These are phyloP conservation scores for Microtus agrestis DNA, from an alignment of 2,797 vertebrate species.

Conservation along the genomic window DNA sequence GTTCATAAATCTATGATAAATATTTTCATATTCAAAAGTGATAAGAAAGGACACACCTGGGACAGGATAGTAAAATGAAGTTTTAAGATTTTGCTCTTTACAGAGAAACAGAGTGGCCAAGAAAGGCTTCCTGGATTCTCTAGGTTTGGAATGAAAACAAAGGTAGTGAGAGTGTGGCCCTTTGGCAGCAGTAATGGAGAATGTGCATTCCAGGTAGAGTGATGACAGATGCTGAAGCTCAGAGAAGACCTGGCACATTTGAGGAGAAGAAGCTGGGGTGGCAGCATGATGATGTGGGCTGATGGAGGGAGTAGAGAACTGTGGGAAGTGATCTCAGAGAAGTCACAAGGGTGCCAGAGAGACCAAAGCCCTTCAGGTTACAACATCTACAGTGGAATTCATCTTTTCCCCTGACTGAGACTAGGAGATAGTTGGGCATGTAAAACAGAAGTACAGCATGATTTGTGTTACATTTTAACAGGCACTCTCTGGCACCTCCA, in stretches of 20 bases:
- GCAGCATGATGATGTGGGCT: too few relatives aligned
- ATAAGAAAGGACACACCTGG: background rate
- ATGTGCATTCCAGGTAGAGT: background rate
- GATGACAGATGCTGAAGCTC: background rate
- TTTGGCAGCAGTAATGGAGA: background rate
- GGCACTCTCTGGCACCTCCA: background rate
- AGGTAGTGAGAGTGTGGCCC: background rate
- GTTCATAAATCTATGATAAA: background rate
- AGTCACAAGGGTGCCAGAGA: background rate
- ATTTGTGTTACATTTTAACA: background rate
- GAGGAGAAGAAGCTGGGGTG: too few relatives aligned
- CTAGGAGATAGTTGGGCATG: too few relatives aligned
- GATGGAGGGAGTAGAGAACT: background rate
- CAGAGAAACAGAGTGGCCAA: background rate
- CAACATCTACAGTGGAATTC: background rate
- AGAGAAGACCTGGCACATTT: too few relatives aligned
- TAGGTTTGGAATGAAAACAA: background rate
- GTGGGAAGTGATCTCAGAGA: background rate
- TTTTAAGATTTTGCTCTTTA: too few relatives aligned
- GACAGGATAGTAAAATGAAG: too few relatives aligned
- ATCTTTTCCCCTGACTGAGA: background rate
- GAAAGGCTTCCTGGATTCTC: background rate
- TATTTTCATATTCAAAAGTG: background rate
- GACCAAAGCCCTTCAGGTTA: background rate
- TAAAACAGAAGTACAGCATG: background rate